These are phyloP conservation scores for Cantharis rustica DNA, from an alignment of 2,888 invertebrate genomes.

Conservation along the genomic window DNA sequence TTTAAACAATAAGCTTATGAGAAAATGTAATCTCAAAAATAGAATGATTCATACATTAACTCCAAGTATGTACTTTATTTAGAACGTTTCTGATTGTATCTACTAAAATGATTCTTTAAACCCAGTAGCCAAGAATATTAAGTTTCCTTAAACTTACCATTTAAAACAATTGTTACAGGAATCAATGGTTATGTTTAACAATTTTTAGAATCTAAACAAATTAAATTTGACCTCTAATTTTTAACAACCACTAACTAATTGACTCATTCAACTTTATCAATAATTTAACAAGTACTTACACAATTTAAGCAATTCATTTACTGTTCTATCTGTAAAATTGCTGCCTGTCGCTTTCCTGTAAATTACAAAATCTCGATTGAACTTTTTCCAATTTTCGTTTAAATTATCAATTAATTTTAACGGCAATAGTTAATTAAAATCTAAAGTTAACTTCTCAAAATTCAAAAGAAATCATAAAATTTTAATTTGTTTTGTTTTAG, in stretches of 20 bases:
- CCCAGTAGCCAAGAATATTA: background rate
- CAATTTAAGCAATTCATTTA: background rate
- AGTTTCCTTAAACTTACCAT: too few species aligned
- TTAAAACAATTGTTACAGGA: background rate
- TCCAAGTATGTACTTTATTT: background rate
- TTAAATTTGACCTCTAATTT: background rate
- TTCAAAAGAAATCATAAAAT: background rate
- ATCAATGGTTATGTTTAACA: background rate
- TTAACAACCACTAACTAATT: background rate
- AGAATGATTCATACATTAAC: background rate
- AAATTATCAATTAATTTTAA: background rate
- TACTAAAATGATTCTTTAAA: background rate
- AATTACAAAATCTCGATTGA: background rate
- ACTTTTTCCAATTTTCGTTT: background rate
- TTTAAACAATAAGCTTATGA: too few species aligned
- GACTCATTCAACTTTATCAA: background rate
- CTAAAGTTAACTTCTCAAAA: background rate
- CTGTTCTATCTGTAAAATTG: background rate
- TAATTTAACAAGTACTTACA: background rate
- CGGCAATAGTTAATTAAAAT: background rate
- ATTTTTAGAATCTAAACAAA: background rate
- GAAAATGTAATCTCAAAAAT: background rate
- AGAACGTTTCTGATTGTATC: background rate
- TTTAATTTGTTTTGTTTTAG: too few species aligned
- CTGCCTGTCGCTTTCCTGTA: background rate